Evolutionary conservation across 2,888 invertebrate genomes (phyloP).

Genomic region (Xestia rhomboidea): DNA sequence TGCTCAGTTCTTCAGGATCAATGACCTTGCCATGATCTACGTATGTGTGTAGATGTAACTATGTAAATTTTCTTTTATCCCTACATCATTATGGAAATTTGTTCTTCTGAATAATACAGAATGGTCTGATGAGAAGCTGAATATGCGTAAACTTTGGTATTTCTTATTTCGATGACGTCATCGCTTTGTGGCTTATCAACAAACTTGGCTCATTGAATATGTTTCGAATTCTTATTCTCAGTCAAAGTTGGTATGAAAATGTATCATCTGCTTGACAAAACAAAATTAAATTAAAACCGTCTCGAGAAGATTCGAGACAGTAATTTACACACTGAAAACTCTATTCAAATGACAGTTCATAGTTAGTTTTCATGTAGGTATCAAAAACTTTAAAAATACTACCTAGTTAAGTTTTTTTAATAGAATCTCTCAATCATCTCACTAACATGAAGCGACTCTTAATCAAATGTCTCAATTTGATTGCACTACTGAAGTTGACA

Average conservation of each 20-base stretch:
- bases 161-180: conserved; percentile 61
- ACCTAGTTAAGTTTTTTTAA: background rate
- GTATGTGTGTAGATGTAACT: conserved; percentile 22
- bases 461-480: background rate
- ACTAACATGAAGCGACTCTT: background rate
- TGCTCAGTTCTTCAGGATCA: background rate
- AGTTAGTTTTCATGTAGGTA: background rate
- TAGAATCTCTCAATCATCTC: background rate
- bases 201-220: conserved; percentile 56
- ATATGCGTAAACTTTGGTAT: conserved; percentile 60
- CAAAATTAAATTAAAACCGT: conserved; percentile 16
- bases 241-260: conserved; percentile 16
- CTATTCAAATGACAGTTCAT: background rate
- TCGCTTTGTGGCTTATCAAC: conserved; percentile 47
- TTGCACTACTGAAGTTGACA: background rate
- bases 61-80: conserved; percentile 42
- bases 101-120: conserved; percentile 61
- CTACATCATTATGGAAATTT: conserved; percentile 56
- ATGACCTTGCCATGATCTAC: conserved; percentile 9
- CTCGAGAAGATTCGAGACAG: background rate
- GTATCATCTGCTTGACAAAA: conserved; percentile 30
- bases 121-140: conserved; percentile 50
- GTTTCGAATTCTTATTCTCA: conserved; percentile 33
- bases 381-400: background rate
- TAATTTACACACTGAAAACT: background rate